These are phyloP conservation scores for Aphidius colemani DNA, from an alignment of 2,888 invertebrate genomes.

Conservation along the genomic window DNA sequence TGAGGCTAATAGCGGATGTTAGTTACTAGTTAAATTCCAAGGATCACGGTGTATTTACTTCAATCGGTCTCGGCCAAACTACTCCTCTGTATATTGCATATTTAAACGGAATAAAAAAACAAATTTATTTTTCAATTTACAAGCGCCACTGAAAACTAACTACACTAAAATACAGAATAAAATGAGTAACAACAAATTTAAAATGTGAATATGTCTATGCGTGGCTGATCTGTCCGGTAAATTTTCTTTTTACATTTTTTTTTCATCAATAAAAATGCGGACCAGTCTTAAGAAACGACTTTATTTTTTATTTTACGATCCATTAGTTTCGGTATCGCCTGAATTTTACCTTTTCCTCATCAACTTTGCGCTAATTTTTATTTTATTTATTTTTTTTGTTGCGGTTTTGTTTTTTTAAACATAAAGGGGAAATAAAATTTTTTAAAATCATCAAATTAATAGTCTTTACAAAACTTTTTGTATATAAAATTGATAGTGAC, in stretches of 20 bases:
- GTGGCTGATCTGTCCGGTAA: constrained; percentile 39
- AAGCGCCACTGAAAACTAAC: too few relatives aligned
- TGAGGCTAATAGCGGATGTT: constrained; percentile 4
- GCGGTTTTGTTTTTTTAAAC: background rate
- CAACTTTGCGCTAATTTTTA: constrained; percentile 6
- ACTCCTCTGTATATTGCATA: too few relatives aligned
- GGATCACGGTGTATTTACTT: constrained; percentile 31
- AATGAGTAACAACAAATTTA: too few relatives aligned
- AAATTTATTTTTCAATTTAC: too few relatives aligned
- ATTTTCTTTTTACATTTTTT: constrained; percentile 39
- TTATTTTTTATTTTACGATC: constrained; percentile 21
- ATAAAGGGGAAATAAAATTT: background rate
- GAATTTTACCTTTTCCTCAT: background rate
- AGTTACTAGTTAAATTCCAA: constrained; percentile 11
- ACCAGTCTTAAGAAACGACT: constrained; percentile 27
- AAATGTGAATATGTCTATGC: constrained; percentile 22
- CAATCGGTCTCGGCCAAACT: too few relatives aligned
- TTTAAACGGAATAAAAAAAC: too few relatives aligned
- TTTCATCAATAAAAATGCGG: too few relatives aligned
- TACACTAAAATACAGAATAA: too few relatives aligned
- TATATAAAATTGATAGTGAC: constrained; percentile 16
- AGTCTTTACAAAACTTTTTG: constrained; percentile 2
- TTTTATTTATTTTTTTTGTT: background rate
- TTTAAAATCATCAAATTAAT: background rate
- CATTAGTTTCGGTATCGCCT: constrained; percentile 34